Conservation (phyloP, 2,888 invertebrate genomes). For the Ganaspis brasiliensis region DNA sequence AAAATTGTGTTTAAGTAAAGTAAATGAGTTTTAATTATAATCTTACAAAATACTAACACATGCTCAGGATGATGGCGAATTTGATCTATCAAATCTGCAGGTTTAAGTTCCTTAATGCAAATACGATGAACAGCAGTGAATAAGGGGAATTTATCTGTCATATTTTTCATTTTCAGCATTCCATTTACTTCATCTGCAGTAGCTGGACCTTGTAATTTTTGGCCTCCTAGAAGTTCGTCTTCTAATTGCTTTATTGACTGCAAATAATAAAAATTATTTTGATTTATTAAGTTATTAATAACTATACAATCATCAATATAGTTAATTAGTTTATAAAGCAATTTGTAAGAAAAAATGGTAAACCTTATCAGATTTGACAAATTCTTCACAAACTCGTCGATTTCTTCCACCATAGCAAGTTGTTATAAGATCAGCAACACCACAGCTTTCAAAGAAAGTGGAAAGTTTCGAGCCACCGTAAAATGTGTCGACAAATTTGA, state of each 20-base stretch:
- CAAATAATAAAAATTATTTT: constrained; percentile 29
- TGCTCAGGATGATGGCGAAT: constrained; percentile 98
- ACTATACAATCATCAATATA: no score
- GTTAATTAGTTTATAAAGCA: no score
- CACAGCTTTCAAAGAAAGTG: constrained; percentile 87
- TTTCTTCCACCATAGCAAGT: constrained; percentile 88
- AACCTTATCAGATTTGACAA: constrained; percentile 83
- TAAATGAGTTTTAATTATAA: constrained; percentile 19
- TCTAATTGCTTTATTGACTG: constrained; percentile 93
- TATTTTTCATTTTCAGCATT: constrained; percentile 93
- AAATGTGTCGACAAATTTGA: constrained; percentile 84
- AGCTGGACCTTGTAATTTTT: constrained; percentile 98
- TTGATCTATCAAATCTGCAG: constrained; percentile 93
- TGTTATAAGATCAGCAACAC: constrained; percentile 87
- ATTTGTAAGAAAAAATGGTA: no score
- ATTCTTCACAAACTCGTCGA: constrained; percentile 84
- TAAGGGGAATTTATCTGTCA: constrained; percentile 97
- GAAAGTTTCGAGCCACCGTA: constrained; percentile 82
- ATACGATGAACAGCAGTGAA: constrained; percentile 98
- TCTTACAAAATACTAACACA: constrained; percentile 86
- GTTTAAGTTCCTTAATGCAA: constrained; percentile 91
- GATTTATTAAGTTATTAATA: no score
- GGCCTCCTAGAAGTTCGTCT: constrained; percentile 97
- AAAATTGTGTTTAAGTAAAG: constrained; percentile 4
- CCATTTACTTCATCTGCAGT: constrained; percentile 98